A percentile compares a stretch with the other conserved stretches of the same genome.
phyloP scores from a whole-genome alignment of 2,797 vertebrate genomes.

The Labroides dimidiatus region DNA sequence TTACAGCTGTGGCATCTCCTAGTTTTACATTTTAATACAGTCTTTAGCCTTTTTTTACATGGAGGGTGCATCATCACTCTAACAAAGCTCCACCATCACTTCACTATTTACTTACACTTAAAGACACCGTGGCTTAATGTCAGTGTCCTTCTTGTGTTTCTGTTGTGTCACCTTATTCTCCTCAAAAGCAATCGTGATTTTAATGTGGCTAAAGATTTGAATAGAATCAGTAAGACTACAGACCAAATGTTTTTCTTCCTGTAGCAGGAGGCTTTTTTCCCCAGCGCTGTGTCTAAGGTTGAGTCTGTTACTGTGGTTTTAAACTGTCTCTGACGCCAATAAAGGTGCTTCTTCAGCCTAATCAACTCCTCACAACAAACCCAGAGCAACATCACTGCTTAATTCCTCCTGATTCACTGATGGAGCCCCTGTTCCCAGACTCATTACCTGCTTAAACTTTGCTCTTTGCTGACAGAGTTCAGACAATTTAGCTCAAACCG shows the following conservation, averaged over 20 bases:
- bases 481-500: slow-evolving; percentile 42
- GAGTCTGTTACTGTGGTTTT: neutral
- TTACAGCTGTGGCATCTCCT: too few relatives aligned
- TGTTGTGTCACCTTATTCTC: too few relatives aligned
- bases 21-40: too few relatives aligned
- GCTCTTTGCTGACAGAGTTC: slow-evolving; percentile 20
- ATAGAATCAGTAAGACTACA: neutral
- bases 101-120: too few relatives aligned
- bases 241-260: neutral
- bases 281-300: neutral
- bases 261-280: neutral
- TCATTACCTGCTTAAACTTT: slow-evolving; percentile 32
- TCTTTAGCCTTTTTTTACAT: too few relatives aligned
- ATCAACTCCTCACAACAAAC: slow-evolving; percentile 28
- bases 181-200: too few relatives aligned
- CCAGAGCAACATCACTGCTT: slow-evolving; percentile 8
- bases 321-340: neutral
- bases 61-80: too few relatives aligned
- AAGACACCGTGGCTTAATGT: too few relatives aligned
- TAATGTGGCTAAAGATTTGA: too few relatives aligned
- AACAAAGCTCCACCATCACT: too few relatives aligned
- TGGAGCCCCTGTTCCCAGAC: slow-evolving; percentile 28
- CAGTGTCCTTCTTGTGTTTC: too few relatives aligned
- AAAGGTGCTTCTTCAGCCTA: neutral
- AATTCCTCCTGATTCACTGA: slow-evolving; percentile 23